Percentiles rank a stretch among this genome's conserved stretches.
Evolutionary conservation across 2,888 invertebrate genomes (phyloP).

Genomic region (Ceriagrion tenellum): DNA sequence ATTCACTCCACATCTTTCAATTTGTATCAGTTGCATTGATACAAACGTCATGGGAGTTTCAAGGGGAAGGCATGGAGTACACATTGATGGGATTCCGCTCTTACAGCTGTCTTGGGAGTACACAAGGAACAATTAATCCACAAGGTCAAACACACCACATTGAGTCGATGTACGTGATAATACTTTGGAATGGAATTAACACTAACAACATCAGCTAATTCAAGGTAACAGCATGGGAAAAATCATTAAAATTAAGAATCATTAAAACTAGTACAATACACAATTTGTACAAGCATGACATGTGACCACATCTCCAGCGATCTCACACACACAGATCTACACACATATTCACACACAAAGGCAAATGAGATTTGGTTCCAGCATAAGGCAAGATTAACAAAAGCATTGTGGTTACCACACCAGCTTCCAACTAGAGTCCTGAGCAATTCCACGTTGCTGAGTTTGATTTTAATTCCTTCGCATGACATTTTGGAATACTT

Average conservation of each 20-base stretch:
- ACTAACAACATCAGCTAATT: background rate
- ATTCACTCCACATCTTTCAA: background rate
- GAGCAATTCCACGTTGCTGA: background rate
- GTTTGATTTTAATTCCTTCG: background rate
- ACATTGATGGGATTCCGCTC: background rate
- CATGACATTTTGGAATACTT: background rate
- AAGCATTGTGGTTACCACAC: background rate
- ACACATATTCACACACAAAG: background rate
- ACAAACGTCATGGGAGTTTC: background rate
- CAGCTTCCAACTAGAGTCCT: background rate
- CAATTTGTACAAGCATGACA: background rate
- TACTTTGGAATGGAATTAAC: background rate
- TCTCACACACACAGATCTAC: background rate
- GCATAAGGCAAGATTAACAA: constrained; percentile 8
- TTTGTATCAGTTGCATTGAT: background rate
- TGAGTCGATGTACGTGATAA: background rate
- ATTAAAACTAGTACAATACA: background rate
- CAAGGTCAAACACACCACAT: background rate
- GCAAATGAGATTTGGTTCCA: constrained; percentile 4
- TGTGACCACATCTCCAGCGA: background rate
- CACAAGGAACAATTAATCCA: background rate
- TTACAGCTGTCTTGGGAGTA: background rate
- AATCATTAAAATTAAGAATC: background rate
- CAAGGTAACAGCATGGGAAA: background rate
- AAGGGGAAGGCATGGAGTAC: background rate